Evolutionary conservation across 2,797 vertebrate genomes (phyloP).

Genomic region (Tinamus major): DNA sequence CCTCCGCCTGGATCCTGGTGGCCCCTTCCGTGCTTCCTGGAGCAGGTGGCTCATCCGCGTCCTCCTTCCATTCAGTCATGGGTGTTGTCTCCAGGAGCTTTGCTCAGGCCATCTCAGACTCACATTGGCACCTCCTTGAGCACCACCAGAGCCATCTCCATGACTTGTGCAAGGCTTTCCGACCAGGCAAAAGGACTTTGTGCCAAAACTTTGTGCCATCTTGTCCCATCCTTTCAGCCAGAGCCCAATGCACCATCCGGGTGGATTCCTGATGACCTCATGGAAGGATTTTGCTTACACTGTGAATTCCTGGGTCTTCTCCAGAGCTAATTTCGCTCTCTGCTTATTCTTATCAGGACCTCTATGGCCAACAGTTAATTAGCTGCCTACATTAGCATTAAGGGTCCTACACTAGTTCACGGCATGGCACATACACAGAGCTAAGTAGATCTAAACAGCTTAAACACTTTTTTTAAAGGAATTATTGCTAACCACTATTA

Average conservation of each 20-base stretch:
- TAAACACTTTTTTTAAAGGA: constrained; percentile 24
- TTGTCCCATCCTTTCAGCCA: neutral
- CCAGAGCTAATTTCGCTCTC: constrained; percentile 55
- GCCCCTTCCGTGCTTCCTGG: neutral
- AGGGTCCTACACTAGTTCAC: constrained; percentile 47
- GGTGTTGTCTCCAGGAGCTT: neutral
- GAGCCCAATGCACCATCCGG: neutral
- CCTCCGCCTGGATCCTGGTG: no score
- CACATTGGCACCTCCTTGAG: neutral
- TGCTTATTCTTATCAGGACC: constrained; percentile 68
- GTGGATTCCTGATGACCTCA: constrained; percentile 52
- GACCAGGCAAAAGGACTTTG: neutral
- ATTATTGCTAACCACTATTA: neutral
- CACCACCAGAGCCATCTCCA: neutral
- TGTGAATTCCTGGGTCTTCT: constrained; percentile 54
- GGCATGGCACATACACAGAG: constrained; percentile 12
- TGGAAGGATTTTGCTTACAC: constrained; percentile 60
- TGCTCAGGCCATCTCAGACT: neutral
- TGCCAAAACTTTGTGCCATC: neutral
- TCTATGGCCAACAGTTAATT: constrained; percentile 66
- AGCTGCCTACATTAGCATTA: neutral
- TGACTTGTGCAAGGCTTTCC: rapidly evolving
- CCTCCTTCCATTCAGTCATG: no score
- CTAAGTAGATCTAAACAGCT: constrained; percentile 20
- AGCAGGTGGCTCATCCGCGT: no score